phyloP scores from a whole-genome alignment of 2,797 vertebrate genomes.

The Emys orbicularis region DNA sequence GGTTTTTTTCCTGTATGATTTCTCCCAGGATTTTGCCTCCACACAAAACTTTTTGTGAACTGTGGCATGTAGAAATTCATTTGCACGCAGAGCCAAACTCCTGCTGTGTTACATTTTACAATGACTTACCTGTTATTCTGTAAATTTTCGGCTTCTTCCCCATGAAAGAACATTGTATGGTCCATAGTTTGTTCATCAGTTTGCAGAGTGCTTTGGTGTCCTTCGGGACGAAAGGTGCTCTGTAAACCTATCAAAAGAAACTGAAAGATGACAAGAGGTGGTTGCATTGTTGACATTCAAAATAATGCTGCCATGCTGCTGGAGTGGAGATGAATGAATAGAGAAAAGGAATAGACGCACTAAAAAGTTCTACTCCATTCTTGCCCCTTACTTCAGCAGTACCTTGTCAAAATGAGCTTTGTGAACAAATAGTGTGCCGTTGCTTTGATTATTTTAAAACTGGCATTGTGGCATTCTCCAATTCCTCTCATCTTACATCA shows the following conservation, averaged over 20 bases:
- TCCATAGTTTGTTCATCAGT: neutral
- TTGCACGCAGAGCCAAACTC: conserved; percentile 50
- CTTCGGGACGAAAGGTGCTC: conserved; percentile 28
- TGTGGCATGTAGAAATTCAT: conserved; percentile 52
- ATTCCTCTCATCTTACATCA: neutral
- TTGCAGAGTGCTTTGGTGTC: conserved; percentile 26
- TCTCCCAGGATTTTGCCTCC: conserved; percentile 13
- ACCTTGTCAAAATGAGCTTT: conserved; percentile 19
- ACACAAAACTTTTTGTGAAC: conserved; percentile 7
- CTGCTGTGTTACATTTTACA: conserved; percentile 7
- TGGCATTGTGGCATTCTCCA: neutral
- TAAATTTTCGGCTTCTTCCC: conserved; percentile 2
- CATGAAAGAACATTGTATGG: neutral
- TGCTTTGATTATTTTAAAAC: conserved; percentile 13
- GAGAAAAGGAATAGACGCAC: neutral
- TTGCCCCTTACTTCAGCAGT: conserved; percentile 26
- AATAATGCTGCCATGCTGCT: conserved; percentile 26
- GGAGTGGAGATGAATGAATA: neutral
- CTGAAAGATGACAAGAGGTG: neutral
- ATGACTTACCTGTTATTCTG: conserved; percentile 46
- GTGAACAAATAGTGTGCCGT: neutral
- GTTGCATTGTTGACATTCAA: conserved; percentile 16
- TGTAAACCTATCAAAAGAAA: neutral
- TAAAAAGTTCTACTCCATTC: neutral
- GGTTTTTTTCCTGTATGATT: conserved; percentile 8